Evolutionary conservation across 2,888 invertebrate species (phyloP).

Genomic region (Agapostemon virescens): DNA sequence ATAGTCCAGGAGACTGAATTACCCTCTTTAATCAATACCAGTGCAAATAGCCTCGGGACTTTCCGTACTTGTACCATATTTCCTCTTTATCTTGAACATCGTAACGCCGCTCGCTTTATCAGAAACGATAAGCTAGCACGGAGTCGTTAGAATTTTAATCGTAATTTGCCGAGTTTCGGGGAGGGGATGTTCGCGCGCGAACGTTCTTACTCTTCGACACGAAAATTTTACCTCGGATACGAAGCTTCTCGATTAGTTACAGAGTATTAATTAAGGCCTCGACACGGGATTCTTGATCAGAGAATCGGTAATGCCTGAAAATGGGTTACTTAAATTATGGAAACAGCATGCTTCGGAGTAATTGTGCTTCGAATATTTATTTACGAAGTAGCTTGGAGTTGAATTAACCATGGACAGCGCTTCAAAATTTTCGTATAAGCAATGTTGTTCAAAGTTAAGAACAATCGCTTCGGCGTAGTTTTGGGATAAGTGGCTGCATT

Average conservation of each 20-base stretch:
- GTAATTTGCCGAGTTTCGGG: constrained; percentile 40
- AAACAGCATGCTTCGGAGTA: background rate
- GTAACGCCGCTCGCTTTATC: constrained; percentile 47
- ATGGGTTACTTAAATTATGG: background rate
- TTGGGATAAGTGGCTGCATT: background rate
- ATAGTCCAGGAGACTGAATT: constrained; percentile 61
- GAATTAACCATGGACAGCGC: background rate
- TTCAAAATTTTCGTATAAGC: background rate
- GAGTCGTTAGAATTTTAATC: constrained; percentile 57
- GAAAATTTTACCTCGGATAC: constrained; percentile 18
- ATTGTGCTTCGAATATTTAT: background rate
- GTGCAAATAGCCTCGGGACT: constrained; percentile 64
- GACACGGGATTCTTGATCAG: background rate
- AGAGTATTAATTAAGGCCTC: background rate
- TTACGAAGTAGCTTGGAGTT: background rate
- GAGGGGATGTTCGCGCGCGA: background rate
- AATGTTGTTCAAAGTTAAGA: background rate
- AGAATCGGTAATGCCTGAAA: background rate
- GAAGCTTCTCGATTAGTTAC: background rate
- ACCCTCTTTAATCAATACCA: constrained; percentile 64
- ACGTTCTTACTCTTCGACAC: constrained; percentile 30
- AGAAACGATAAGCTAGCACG: constrained; percentile 51
- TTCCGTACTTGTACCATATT: constrained; percentile 62
- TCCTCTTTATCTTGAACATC: constrained; percentile 54
- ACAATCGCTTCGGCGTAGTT: background rate